A percentile compares a stretch with the other conserved stretches of the same genome.
Conservation (phyloP, 1,140 invertebrate species). For the Liolophura sinensis region DNA sequence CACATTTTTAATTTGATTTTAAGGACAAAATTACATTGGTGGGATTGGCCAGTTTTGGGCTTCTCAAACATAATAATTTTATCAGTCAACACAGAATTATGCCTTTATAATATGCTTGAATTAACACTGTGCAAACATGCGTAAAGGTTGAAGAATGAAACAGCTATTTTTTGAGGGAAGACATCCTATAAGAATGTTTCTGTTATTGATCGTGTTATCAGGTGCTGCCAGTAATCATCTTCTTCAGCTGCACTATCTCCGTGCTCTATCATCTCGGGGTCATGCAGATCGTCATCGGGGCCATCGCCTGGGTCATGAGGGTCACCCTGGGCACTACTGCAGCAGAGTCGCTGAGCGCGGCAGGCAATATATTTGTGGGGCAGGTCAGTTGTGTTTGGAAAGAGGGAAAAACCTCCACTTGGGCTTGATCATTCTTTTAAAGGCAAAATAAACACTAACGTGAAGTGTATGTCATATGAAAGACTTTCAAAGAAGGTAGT, state of each 20-base stretch:
- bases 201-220: slow-evolving; percentile 14
- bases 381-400: slow-evolving; percentile 26
- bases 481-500: too few relatives aligned
- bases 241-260: slow-evolving; percentile 40
- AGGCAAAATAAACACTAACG: too few relatives aligned
- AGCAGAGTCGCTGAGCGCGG: slow-evolving; percentile 39
- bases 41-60: too few relatives aligned
- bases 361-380: slow-evolving; percentile 50
- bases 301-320: slow-evolving; percentile 34
- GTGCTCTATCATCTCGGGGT: slow-evolving; percentile 44
- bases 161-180: neutral
- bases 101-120: too few relatives aligned
- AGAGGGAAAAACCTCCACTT: neutral
- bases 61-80: too few relatives aligned
- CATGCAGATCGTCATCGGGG: slow-evolving; percentile 38
- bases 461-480: too few relatives aligned
- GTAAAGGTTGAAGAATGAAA: neutral
- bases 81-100: too few relatives aligned
- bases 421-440: too few relatives aligned
- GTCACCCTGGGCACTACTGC: slow-evolving; percentile 41
- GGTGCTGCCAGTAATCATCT: slow-evolving; percentile 45
- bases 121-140: neutral
- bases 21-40: too few relatives aligned
- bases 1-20: too few relatives aligned
- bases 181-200: neutral